Base-by-base conservation (phyloP, 2,113 vertebrate species). In the Sapajus apella region DNA sequence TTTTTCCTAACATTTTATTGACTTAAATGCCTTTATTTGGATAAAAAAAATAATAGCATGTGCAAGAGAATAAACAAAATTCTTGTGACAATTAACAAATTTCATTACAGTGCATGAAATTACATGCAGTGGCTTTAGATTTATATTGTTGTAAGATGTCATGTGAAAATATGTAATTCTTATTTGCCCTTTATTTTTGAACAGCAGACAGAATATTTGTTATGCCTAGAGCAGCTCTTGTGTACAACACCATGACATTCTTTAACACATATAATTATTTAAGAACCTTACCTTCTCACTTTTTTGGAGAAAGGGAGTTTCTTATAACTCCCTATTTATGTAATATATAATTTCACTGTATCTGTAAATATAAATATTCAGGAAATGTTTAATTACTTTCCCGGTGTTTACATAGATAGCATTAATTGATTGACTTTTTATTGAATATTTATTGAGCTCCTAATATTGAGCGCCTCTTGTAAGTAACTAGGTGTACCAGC, bases 1-100 rank as follows among this genome's bases (percentile, higher is more conserved):
- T 77, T 97, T 93, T 95, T 95, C 97, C 95, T 96, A 95, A 86
- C 87, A 87, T 97, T 96, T 81, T 96, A 82, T 92, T 75, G 56
- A 84, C 61, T 82, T 52, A 76, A 77, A 73, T 77, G 40, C 52
- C 75, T 93, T 95, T 55, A 97, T 75, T 97, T 96, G 93, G 80
- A 87, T 70, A 81, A 45, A 94, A 47, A 47, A 75, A 87, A 95
- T 43, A 95, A 89, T 87, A 79, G 27, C 17, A 56, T 94, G 12
- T 92, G 7, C 37, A 91, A 68, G 35, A 66, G 35, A 85, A 58
- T 75, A 81, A 80, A 55, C 56, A 50, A 94, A 83, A 96, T 66
- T 84, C 30, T 66, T 88, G 35, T 87, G 72, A 75, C 25, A 77
- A 87, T 92, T 94, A 76, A 75, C 23, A 93, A 87, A 79, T 89